Base-by-base conservation (phyloP, 1,140 invertebrate genomes). In the Nixonia krombeini region DNA sequence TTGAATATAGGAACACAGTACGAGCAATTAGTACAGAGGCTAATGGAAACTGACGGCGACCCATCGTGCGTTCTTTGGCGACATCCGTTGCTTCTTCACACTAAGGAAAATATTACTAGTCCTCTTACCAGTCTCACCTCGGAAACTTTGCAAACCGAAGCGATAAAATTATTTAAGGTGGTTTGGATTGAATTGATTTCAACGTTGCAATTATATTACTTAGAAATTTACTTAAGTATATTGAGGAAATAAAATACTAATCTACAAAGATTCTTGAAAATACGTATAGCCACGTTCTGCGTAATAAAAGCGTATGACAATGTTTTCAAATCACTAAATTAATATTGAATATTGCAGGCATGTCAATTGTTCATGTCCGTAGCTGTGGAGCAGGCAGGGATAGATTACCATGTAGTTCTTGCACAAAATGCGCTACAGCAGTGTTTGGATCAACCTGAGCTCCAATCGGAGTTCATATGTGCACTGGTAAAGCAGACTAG, bases 31-130 rank as follows among this genome's bases (percentile, higher is more conserved):
- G 91, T 98, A 7, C 94, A 96, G 75, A 96, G 95, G 85, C 86
- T 98, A 7, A 97, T 98, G 95, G 95, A 97, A 83, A 93, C 93
- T 9, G 94, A 97, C 74, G 96, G 95, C 3, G 95, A 97, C 87
- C 90, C 94, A n/a, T 94, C 93, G 82, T 96, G 94, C 82, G 94
- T 95, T 12, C 86, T 97, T 33, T 98, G 96, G 96, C 91, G 95
- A 79, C 95, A 97, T 89, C 96, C 95, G 7, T 87, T 94, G 25
- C 76, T 98, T 61, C 84, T 98, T n/a, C 94, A 97, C 77, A 92
- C 92, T 10, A 96, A 96, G 84, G 95, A 96, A 69, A 91, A 92
- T 37, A 93, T 96, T 37, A 89, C 90, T 0, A 91, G 92, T 17
- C 94, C 95, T 4, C 84, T 97, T 2, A 96, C 94, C 0, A 95